phyloP scores from a whole-genome alignment of 2,888 invertebrate genomes.

The Phymatocera aterrima region DNA sequence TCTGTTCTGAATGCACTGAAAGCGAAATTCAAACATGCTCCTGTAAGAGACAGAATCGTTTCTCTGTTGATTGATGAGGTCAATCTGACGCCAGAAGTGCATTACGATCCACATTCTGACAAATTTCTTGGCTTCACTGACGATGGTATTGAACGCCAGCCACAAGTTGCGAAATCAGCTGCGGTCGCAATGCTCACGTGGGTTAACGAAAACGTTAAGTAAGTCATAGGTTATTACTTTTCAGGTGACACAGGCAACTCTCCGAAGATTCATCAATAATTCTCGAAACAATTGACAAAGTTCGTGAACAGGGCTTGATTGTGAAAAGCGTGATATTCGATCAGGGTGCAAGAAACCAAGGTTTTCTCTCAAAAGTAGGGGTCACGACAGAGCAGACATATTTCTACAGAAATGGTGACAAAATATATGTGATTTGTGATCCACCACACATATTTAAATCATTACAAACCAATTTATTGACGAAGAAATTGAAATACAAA shows the following conservation, averaged over 20 bases:
- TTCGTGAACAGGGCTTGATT: background rate
- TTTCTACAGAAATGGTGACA: background rate
- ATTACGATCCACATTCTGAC: background rate
- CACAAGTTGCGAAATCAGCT: constrained; percentile 2
- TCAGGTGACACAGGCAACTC: background rate
- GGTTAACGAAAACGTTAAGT: background rate
- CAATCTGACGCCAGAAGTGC: background rate
- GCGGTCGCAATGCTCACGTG: constrained; percentile 10
- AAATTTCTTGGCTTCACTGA: constrained; percentile 14
- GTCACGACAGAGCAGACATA: background rate
- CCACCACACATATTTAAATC: background rate
- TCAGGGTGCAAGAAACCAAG: constrained; percentile 21
- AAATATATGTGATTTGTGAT: constrained; percentile 3
- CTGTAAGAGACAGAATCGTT: background rate
- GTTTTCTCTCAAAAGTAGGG: background rate
- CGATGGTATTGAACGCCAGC: constrained; percentile 3
- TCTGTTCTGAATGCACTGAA: background rate
- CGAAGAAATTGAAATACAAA: background rate
- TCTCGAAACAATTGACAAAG: background rate
- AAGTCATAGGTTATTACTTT: constrained; percentile 2
- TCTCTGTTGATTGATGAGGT: constrained; percentile 9
- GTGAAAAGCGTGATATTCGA: background rate
- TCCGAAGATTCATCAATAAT: background rate
- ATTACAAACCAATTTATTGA: background rate
- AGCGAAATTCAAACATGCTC: background rate